A percentile compares a stretch with the other conserved stretches of the same genome.
Conservation (phyloP, 2,888 invertebrate genomes). For the Steinernema carpocapsae region DNA sequence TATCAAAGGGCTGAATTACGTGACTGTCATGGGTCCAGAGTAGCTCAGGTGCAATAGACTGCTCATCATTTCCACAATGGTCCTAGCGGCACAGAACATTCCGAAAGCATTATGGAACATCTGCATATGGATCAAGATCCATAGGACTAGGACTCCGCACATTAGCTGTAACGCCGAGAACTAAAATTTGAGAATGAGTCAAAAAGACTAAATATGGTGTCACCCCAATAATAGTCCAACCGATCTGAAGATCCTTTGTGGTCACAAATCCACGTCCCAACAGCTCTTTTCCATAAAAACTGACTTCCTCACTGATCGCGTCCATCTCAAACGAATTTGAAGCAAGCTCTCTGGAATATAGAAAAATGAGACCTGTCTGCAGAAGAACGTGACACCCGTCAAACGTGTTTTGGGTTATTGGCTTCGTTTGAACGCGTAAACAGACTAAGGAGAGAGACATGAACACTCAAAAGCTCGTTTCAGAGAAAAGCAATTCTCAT, state of each 20-base stretch:
- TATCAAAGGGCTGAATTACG: not conserved
- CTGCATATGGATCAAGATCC: not conserved
- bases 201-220: not conserved
- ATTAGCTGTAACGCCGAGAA: not conserved
- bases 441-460: too few species aligned
- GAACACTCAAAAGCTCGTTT: too few species aligned
- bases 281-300: not conserved
- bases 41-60: not conserved
- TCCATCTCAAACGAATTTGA: not conserved
- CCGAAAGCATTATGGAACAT: constrained; percentile 27
- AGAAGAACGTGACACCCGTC: too few species aligned
- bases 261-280: constrained; percentile 3
- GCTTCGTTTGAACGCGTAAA: too few species aligned
- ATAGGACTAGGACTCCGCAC: not conserved
- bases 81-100: not conserved
- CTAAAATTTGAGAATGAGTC: not conserved
- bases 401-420: too few species aligned
- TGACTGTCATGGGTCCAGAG: constrained; percentile 1
- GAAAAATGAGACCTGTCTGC: not conserved
- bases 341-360: not conserved
- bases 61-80: not conserved
- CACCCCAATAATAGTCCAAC: not conserved
- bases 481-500: too few species aligned
- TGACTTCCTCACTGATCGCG: not conserved
- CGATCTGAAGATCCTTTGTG: not conserved